Evolutionary conservation across 2,888 invertebrate genomes (phyloP), one percentile per base, ranked within the genome.

Genomic region (Drosophila fulvimacula): DNA sequence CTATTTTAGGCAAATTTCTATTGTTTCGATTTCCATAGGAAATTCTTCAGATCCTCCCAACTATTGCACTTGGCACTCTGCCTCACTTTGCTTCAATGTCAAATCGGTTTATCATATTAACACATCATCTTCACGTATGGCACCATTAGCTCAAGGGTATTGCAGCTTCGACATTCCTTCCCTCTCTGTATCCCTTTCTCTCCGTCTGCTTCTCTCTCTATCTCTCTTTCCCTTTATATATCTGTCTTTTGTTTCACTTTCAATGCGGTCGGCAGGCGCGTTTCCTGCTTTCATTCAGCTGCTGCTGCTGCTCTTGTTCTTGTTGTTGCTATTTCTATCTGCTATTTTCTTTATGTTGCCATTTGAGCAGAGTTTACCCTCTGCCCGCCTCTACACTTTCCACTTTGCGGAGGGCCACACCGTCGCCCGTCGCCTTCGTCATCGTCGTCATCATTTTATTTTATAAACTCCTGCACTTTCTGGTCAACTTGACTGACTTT

Each of bases 401-500:
- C 48, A 48, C 48, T 48, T 30, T 48, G 17, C 56, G n/a, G 38
- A 21, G 36, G n/a, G 19, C 44, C 13, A 17, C 55, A 5, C 34
- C 5, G 38, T 44, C 27, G 1, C 15, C 34, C 17, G 27, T 24
- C 36, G 27, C 21, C 49, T 30, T 30, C 42, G 9, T 9, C 17
- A 10, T 27, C 46, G 46, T 71, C 69, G 69, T 77, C 71, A 72
- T 80, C 75, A 75, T 85, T 88, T 81, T 78, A 78, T 83, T 85
- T 85, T 85, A 85, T 88, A 85, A 85, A 88, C 88, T 85, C 73
- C 80, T 74, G 81, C 83, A 86, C 79, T 82, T 86, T 77, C 83
- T 88, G 85, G 85, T 83, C 88, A 85, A 85, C 88, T 85, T 88
- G 88, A 85, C 83, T 85, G 85, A 85, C 85, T 88, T 85, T 88